Conservation (phyloP, 1,140 invertebrate species). For the Habropoda laboriosa region DNA sequence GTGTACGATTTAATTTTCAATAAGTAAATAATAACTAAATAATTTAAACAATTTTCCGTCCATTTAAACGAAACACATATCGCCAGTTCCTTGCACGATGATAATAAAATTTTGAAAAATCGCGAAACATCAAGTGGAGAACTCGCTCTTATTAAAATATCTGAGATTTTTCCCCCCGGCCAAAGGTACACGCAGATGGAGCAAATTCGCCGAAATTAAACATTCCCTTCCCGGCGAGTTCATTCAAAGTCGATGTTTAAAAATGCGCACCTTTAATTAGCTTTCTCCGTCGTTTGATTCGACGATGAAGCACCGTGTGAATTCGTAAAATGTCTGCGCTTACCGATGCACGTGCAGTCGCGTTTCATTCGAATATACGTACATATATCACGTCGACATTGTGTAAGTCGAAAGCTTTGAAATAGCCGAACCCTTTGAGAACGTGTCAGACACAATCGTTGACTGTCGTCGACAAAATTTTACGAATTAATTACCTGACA, state of each 20-base stretch:
- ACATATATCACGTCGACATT: constrained; percentile 49
- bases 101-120: too few species aligned
- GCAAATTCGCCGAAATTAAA: not conserved
- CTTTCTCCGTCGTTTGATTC: constrained; percentile 17
- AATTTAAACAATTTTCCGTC: too few species aligned
- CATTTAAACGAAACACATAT: too few species aligned
- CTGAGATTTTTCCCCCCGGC: not conserved
- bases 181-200: not conserved
- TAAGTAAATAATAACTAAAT: too few species aligned
- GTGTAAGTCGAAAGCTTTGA: constrained; percentile 57
- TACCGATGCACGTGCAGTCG: not conserved
- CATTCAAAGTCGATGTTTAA: constrained; percentile 4
- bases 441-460: constrained; percentile 29
- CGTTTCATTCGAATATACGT: constrained; percentile 39
- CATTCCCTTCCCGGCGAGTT: not conserved
- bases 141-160: not conserved
- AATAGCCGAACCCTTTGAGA: constrained; percentile 52
- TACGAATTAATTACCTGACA: constrained; percentile 42
- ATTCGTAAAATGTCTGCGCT: constrained; percentile 14
- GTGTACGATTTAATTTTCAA: too few species aligned
- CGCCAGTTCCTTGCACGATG: too few species aligned
- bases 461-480: constrained; percentile 29
- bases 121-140: not conserved
- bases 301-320: not conserved
- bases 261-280: constrained; percentile 35